Base-by-base conservation (phyloP, 1,140 invertebrate species). In the Ganaspis sp. region DNA sequence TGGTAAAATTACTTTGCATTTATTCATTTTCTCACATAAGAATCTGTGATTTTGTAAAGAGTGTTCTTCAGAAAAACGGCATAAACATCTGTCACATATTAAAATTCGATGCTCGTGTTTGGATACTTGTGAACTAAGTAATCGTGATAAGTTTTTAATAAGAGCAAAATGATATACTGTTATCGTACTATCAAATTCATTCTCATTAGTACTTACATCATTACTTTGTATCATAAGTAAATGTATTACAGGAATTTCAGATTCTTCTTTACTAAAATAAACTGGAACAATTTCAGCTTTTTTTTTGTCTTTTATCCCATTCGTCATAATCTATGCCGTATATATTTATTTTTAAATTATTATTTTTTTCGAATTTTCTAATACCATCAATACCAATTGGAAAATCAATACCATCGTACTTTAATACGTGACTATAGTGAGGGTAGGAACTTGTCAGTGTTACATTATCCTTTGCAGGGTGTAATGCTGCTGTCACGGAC, bases 341-440 rank as follows among this genome's bases (percentile, higher is more conserved):
- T 3, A 34, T 6, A 34, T 34, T 34, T 3, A 34, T 34, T 34
- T 34, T 34, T 34, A 34, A 34, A 34, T 34, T 34, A 34, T 34
- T 91, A 71, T 85, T 72, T 73, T 82, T 79, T 83, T 90, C 87
- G 72, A 90, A 83, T 84, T 86, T 87, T 71, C 26, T 15, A 70
- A 91, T 86, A 83, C 89, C 85, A 40, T 72, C 76, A 72, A 90
- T 78, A 81, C 86, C 83, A 12, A 90, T 82, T 9, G 89, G 89
- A 78, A 91, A 91, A 29, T 81, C 71, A 17, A 91, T 71, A 71
- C 82, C 82, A 49, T 80, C 70, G 81, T 89, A 90, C 29, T 90
- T 88, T 38, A 91, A 58, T 78, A 86, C 81, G 70, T 81, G 72
- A 37, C 42, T 71, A 77, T 84, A 84, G 64, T 79, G 77, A 21